Percentiles rank a stretch among this genome's conserved stretches.
Evolutionary conservation across 2,888 invertebrate genomes (phyloP).

Genomic region (Nomada ferruginata): DNA sequence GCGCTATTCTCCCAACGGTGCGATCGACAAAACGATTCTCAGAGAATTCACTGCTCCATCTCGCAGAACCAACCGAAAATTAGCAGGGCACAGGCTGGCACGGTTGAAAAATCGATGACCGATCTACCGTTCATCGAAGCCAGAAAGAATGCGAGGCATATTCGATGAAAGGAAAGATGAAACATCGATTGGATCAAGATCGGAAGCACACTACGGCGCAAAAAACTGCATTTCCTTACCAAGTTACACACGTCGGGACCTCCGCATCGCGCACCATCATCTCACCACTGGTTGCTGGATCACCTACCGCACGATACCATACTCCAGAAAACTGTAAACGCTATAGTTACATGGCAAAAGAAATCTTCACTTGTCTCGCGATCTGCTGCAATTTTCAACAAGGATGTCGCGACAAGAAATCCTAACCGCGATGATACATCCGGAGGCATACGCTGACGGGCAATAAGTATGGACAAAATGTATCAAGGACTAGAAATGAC

Average conservation of each 20-base stretch:
- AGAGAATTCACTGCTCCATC: slow-evolving; percentile 14
- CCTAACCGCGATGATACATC: too few species aligned
- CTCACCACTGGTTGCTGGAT: slow-evolving; percentile 28
- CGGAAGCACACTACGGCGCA: neutral
- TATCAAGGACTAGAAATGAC: neutral
- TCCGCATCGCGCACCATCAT: slow-evolving; percentile 54
- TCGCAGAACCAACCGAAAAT: slow-evolving; percentile 10
- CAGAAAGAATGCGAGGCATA: neutral
- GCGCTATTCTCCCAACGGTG: slow-evolving; percentile 26
- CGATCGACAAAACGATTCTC: slow-evolving; percentile 38
- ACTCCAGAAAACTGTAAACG: slow-evolving; percentile 15
- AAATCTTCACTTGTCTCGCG: slow-evolving; percentile 16
- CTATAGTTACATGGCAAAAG: slow-evolving; percentile 5
- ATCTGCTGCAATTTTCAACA: neutral
- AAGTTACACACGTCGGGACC: slow-evolving; percentile 52
- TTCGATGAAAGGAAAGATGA: too few species aligned
- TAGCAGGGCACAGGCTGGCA: neutral
- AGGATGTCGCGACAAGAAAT: neutral
- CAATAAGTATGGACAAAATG: neutral
- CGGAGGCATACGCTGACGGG: neutral
- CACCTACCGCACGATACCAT: slow-evolving; percentile 47
- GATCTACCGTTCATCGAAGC: neutral
- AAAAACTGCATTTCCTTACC: slow-evolving; percentile 44
- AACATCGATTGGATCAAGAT: neutral
- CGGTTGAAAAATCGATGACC: slow-evolving; percentile 28